Evolutionary conservation across 1,140 invertebrate species (phyloP).

Genomic region (Eumaeus atala): DNA sequence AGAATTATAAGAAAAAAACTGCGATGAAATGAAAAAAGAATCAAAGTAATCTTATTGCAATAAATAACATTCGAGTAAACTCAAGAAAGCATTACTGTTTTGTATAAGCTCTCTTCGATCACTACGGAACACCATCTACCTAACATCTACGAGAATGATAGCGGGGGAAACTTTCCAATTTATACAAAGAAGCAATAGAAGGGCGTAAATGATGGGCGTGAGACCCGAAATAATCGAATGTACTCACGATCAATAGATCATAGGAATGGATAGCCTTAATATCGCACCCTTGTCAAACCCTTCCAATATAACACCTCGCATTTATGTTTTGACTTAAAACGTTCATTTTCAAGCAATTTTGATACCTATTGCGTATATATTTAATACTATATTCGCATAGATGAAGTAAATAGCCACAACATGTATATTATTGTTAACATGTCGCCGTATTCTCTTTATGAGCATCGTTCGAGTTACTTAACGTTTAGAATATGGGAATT

Average conservation of each 20-base stretch:
- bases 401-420: background rate
- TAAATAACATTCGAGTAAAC: no score
- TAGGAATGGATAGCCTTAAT: constrained; percentile 28
- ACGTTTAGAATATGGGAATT: background rate
- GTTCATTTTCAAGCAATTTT: constrained; percentile 20
- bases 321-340: constrained; percentile 22
- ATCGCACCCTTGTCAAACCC: constrained; percentile 32
- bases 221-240: constrained; percentile 31
- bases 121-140: no score
- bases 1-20: no score
- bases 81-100: no score
- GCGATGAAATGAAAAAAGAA: no score
- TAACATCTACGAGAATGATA: no score
- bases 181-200: background rate
- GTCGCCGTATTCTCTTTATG: background rate
- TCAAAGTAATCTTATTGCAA: no score
- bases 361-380: constrained; percentile 10
- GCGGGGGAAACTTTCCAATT: background rate
- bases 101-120: no score
- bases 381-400: background rate
- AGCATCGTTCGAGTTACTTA: constrained; percentile 4
- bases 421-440: constrained; percentile 8
- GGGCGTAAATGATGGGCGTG: constrained; percentile 3
- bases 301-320: constrained; percentile 30
- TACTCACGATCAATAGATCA: constrained; percentile 32